Evolutionary conservation across 2,888 invertebrate species (phyloP).

Genomic region (Drosophila pseudotakahashii): DNA sequence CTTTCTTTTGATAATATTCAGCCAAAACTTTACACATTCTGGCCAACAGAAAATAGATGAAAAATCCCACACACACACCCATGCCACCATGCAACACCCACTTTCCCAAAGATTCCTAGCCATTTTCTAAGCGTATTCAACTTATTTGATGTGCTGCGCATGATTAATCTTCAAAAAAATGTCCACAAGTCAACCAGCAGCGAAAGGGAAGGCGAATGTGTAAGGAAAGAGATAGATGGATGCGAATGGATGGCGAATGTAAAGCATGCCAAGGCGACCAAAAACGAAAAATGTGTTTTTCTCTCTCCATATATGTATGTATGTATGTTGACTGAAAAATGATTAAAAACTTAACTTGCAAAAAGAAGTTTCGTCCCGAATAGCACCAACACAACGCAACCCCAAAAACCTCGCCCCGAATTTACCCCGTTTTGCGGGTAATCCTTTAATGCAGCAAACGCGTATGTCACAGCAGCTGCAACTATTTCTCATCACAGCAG

Average conservation of each 20-base stretch:
- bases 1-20: background rate
- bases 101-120: slow-evolving; percentile 28
- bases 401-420: slow-evolving; percentile 4
- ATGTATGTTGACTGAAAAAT: slow-evolving; percentile 63
- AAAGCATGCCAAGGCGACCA: slow-evolving; percentile 35
- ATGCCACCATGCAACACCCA: slow-evolving; percentile 28
- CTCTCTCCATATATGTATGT: background rate
- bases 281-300: slow-evolving; percentile 30
- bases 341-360: slow-evolving; percentile 71
- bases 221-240: slow-evolving; percentile 32
- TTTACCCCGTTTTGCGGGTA: slow-evolving; percentile 45
- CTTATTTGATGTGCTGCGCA: slow-evolving; percentile 61
- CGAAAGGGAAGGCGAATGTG: slow-evolving; percentile 16
- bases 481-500: slow-evolving; percentile 68
- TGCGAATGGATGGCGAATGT: slow-evolving; percentile 29
- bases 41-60: background rate
- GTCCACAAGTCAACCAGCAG: slow-evolving; percentile 9
- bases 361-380: slow-evolving; percentile 57
- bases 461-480: slow-evolving; percentile 72
- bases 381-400: slow-evolving; percentile 21
- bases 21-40: slow-evolving; percentile 24
- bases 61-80: slow-evolving; percentile 1
- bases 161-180: slow-evolving; percentile 58
- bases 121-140: slow-evolving; percentile 46
- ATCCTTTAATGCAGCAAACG: slow-evolving; percentile 71